Conservation (phyloP, 2,888 invertebrate genomes). For the Stictocephala bisonia region DNA sequence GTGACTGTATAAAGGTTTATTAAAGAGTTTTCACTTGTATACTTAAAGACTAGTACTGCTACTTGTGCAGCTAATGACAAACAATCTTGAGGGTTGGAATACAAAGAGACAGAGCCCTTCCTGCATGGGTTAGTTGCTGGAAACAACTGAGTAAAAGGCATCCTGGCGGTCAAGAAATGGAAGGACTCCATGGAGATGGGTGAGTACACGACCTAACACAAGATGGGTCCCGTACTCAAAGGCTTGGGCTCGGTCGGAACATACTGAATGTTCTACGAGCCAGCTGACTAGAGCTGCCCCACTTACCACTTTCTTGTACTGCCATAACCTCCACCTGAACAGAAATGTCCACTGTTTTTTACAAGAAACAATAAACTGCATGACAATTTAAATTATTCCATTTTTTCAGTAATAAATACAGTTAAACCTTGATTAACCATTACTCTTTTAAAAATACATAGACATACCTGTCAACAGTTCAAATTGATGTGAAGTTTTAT, state of each 20-base stretch:
- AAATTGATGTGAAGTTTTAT: too few relatives aligned
- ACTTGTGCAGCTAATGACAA: conserved; percentile 1
- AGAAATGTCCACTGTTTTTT: too few relatives aligned
- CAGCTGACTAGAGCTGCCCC: conserved; percentile 88
- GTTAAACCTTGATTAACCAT: too few relatives aligned
- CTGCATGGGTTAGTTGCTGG: conserved; percentile 38
- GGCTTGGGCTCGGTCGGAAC: conserved; percentile 82
- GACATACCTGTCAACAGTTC: too few relatives aligned
- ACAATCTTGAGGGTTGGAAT: neutral
- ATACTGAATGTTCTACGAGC: conserved; percentile 84
- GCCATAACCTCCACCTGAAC: conserved; percentile 80
- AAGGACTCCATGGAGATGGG: conserved; percentile 84
- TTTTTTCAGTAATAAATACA: conserved; percentile 1
- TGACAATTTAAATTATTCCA: neutral
- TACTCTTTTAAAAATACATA: too few relatives aligned
- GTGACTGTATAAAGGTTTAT: too few relatives aligned
- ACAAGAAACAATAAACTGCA: too few relatives aligned
- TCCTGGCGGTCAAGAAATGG: conserved; percentile 84
- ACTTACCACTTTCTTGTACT: conserved; percentile 83
- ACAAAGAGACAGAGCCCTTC: conserved; percentile 14
- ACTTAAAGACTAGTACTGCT: conserved; percentile 7
- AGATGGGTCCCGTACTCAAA: conserved; percentile 85
- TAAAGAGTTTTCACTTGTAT: conserved; percentile 29
- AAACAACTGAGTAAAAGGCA: conserved; percentile 80
- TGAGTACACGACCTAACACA: conserved; percentile 84